Evolutionary conservation across 2,797 vertebrate species (phyloP), one percentile per base, ranked within the genome.

Genomic region (Pseudocheirus occidentalis): DNA sequence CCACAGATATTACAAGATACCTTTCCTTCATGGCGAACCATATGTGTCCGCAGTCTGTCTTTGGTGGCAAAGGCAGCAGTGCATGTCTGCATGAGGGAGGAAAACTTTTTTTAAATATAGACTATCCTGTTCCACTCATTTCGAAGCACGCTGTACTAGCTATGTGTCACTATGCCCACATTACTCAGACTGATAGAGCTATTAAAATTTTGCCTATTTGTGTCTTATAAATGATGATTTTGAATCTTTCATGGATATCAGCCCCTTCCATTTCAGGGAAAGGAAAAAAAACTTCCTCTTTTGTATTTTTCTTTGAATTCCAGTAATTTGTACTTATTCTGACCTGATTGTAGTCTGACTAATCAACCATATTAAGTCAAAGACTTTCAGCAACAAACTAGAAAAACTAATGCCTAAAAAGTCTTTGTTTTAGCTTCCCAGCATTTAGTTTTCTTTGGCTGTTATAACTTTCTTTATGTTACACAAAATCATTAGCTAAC

Each of bases 1-100:
- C 99, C 99, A 97, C 99, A 99, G 98, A 99, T 99, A 98, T 99
- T 99, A 98, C 99, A 99, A 87, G 99, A 99, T 98, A 99, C 99
- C 98, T 99, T 99, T 98, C 99, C 99, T 98, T 99, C 99, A 46
- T 99, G 99, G 97, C 99, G 99, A 97, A 99, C 99, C 99, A 99
- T 99, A 98, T 99, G 99, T 96, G 99, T 99, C 98, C 99, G 99
- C 97, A 99, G 99, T 95, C 99, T 99, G 99, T 99, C 99, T 99
- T 99, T 99, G 99, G 99, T 99, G 98, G 99, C 99, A 97, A 99
- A 99, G 98, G 99, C 99, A 95, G 99, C 99, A 97, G 99, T 99
- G 98, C 99, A 99, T 87, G 99, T 99, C 99, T 99, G 97, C 81
- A 97, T 96, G 97, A 95, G 97, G 98, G 97, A 98, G 98, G 98